Evolutionary conservation across 1,140 invertebrate species (phyloP).

Genomic region (Physella acuta): DNA sequence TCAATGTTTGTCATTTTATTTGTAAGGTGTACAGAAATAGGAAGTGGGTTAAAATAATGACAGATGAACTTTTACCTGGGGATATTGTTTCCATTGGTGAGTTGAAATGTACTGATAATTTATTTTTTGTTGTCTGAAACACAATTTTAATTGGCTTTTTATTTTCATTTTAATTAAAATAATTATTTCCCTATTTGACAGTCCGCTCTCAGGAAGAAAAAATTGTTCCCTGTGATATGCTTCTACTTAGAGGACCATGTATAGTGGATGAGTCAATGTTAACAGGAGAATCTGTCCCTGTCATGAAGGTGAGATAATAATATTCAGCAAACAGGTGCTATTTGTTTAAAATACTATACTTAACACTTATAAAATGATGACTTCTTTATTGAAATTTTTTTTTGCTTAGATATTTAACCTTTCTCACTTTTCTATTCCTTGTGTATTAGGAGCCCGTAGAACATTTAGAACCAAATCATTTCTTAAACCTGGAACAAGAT

Average conservation of each 20-base stretch:
- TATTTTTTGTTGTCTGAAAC: not conserved
- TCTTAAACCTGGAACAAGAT: constrained; percentile 83
- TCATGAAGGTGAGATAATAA: constrained; percentile 88
- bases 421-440: not conserved
- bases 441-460: constrained; percentile 80
- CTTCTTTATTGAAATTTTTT: constrained; percentile 1
- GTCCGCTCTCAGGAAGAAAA: constrained; percentile 83
- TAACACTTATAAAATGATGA: not conserved
- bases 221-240: constrained; percentile 93
- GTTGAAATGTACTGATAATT: not conserved
- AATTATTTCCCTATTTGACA: constrained; percentile 34
- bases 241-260: constrained; percentile 89
- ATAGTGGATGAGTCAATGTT: constrained; percentile 98
- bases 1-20: too few relatives aligned
- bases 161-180: too few relatives aligned
- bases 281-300: constrained; percentile 94
- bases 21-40: constrained; percentile 90
- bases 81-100: constrained; percentile 90
- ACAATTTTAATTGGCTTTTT: not conserved
- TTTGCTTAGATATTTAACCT: not conserved
- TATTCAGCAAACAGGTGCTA: too few relatives aligned
- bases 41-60: constrained; percentile 85
- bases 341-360: too few relatives aligned
- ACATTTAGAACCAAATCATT: constrained; percentile 67
- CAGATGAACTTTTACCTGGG: constrained; percentile 88